These are phyloP conservation scores for Lasioglossum zephyrum DNA, from an alignment of 2,888 invertebrate species.

Conservation along the genomic window DNA sequence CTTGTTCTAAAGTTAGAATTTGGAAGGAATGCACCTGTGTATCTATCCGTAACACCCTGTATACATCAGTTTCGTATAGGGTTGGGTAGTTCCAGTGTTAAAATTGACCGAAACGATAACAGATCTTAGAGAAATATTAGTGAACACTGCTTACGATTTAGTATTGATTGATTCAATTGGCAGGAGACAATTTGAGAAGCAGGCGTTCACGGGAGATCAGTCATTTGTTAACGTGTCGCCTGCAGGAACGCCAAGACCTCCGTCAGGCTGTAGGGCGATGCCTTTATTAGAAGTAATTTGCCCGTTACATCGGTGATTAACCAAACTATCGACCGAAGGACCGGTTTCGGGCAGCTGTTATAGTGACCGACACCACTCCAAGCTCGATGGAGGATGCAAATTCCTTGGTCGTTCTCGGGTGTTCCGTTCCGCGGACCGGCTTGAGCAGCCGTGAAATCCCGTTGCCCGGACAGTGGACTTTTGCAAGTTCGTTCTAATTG, in stretches of 20 bases:
- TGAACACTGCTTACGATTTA: not conserved
- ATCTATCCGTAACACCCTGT: too few relatives aligned
- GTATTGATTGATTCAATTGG: not conserved
- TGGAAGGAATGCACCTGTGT: too few relatives aligned
- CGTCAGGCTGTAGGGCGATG: constrained; percentile 16
- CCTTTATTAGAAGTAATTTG: constrained; percentile 55
- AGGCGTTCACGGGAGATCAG: not conserved
- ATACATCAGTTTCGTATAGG: too few relatives aligned
- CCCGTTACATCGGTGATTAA: constrained; percentile 61
- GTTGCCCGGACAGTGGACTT: constrained; percentile 18
- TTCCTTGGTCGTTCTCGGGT: constrained; percentile 63
- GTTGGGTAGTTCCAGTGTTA: too few relatives aligned
- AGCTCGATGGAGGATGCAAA: constrained; percentile 58
- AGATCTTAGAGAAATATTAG: not conserved
- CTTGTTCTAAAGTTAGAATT: too few relatives aligned
- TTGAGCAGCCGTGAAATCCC: not conserved
- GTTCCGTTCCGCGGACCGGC: constrained; percentile 46
- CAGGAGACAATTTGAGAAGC: not conserved
- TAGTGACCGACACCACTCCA: constrained; percentile 44
- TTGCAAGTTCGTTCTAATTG: constrained; percentile 2
- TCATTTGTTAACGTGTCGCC: constrained; percentile 21
- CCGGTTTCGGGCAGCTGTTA: constrained; percentile 40
- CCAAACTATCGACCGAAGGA: constrained; percentile 56
- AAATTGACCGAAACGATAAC: too few relatives aligned
- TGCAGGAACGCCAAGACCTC: not conserved